Evolutionary conservation across 2,888 invertebrate species (phyloP).

Genomic region (Nymphalis c-album): DNA sequence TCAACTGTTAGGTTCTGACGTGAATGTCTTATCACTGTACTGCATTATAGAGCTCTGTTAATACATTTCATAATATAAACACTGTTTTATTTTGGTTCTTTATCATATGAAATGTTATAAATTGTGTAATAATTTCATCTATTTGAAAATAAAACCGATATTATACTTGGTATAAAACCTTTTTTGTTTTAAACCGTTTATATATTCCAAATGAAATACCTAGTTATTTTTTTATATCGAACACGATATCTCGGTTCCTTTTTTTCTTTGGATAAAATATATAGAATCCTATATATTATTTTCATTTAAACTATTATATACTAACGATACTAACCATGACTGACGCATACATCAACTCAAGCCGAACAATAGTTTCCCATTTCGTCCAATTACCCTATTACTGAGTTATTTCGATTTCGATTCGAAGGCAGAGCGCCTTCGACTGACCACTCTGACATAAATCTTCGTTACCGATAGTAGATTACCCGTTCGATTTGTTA

Average conservation of each 20-base stretch:
- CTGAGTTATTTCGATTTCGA: slow-evolving; percentile 28
- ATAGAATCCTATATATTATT: too few species aligned
- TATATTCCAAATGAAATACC: too few species aligned
- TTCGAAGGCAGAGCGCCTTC: too few species aligned
- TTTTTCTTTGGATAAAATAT: too few species aligned
- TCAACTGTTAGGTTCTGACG: background rate
- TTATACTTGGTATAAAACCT: too few species aligned
- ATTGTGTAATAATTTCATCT: too few species aligned
- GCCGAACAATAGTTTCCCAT: slow-evolving; percentile 32
- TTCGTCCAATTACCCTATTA: slow-evolving; percentile 39
- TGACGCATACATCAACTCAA: slow-evolving; percentile 26
- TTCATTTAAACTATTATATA: background rate
- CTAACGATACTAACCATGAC: background rate
- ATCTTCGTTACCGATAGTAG: slow-evolving; percentile 56
- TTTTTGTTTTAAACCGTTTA: too few species aligned
- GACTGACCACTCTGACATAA: slow-evolving; percentile 49
- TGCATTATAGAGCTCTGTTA: background rate
- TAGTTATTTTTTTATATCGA: too few species aligned
- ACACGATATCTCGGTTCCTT: too few species aligned
- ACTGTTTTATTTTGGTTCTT: background rate
- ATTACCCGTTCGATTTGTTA: slow-evolving; percentile 38
- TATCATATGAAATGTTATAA: background rate
- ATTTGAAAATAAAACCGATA: too few species aligned
- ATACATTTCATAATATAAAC: background rate
- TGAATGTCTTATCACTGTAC: slow-evolving; percentile 1